These are phyloP conservation scores for Tenthredo mesomela DNA, from an alignment of 2,888 invertebrate species.

Conservation along the genomic window DNA sequence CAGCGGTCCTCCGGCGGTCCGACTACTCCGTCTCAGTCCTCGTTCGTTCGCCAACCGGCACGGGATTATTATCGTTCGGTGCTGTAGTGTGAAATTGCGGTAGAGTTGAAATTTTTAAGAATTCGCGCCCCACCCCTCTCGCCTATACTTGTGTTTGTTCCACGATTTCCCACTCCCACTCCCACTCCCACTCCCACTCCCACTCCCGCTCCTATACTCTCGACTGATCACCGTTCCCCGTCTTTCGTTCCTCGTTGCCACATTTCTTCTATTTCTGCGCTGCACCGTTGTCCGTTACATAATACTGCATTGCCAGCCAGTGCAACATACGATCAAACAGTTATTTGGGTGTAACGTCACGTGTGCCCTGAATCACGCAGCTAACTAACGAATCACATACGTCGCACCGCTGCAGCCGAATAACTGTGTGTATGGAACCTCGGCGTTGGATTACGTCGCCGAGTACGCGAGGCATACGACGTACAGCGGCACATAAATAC, in stretches of 20 bases:
- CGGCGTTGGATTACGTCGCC: constrained; percentile 9
- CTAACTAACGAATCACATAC: not conserved
- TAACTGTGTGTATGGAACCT: not conserved
- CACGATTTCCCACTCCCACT: not conserved
- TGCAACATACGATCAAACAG: not conserved
- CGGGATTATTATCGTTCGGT: not conserved
- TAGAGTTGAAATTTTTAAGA: not conserved
- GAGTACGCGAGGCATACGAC: not conserved
- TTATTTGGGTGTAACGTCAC: constrained; percentile 15
- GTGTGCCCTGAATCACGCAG: not conserved
- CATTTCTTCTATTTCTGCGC: not conserved
- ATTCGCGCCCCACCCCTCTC: not conserved
- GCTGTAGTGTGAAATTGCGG: not conserved
- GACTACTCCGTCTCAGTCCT: constrained; percentile 71
- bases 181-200: not conserved
- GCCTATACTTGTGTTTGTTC: not conserved
- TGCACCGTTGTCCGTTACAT: not conserved
- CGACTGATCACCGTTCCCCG: not conserved
- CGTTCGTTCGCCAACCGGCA: constrained; percentile 73
- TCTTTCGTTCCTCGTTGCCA: not conserved
- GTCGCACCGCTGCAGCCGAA: not conserved
- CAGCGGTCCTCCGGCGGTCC: constrained; percentile 68
- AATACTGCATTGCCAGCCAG: not conserved
- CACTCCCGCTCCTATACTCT: not conserved
- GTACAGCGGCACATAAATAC: not conserved